Evolutionary conservation across 2,888 invertebrate species (phyloP).

Genomic region (Caenorhabditis sp.): DNA sequence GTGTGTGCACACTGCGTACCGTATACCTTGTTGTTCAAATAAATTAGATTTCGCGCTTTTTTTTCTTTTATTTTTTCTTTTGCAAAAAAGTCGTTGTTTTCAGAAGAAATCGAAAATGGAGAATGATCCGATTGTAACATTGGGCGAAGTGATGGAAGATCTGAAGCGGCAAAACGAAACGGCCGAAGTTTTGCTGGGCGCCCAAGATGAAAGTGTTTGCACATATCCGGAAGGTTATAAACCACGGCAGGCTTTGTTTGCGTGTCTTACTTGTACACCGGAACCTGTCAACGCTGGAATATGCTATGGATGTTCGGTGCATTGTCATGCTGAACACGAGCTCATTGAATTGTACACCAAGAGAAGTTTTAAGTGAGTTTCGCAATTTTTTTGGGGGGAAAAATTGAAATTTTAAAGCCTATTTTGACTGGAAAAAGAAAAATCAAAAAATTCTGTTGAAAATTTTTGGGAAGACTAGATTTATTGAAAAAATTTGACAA

Average conservation of each 20-base stretch:
- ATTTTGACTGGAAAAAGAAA: too few relatives aligned
- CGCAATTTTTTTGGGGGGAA: not conserved
- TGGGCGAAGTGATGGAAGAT: not conserved
- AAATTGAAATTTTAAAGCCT: too few relatives aligned
- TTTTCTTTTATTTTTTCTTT: too few relatives aligned
- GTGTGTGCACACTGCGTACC: not conserved
- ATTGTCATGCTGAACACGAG: slow-evolving; percentile 94
- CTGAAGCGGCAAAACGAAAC: slow-evolving; percentile 7
- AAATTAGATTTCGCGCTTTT: not conserved
- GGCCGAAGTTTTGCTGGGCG: slow-evolving; percentile 36
- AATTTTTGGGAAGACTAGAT: too few relatives aligned
- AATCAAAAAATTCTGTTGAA: too few relatives aligned
- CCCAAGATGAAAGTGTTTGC: slow-evolving; percentile 49
- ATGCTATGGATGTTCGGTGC: slow-evolving; percentile 90
- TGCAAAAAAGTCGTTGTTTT: too few relatives aligned
- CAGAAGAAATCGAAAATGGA: not conserved
- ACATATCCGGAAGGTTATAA: slow-evolving; percentile 79
- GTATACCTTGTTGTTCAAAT: not conserved
- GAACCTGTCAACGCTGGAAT: slow-evolving; percentile 72
- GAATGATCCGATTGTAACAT: not conserved
- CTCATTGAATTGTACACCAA: slow-evolving; percentile 95
- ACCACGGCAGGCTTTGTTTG: slow-evolving; percentile 89
- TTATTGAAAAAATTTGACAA: too few relatives aligned
- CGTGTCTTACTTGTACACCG: slow-evolving; percentile 85
- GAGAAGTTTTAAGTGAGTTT: slow-evolving; percentile 81